Conservation (phyloP, 2,888 invertebrate genomes). For the Hoplodrina blanda region DNA sequence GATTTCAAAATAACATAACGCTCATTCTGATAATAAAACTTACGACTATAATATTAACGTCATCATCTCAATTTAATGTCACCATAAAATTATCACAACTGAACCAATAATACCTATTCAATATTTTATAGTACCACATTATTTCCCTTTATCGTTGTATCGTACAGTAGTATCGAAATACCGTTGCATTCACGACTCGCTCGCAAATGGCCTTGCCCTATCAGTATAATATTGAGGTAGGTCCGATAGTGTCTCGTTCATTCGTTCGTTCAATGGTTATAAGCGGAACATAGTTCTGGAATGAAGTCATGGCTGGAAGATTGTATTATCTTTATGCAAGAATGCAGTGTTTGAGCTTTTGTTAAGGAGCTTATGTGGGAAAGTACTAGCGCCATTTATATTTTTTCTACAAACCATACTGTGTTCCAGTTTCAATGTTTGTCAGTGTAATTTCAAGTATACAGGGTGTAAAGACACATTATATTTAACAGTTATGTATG, state of each 20-base stretch:
- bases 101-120: not conserved
- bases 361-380: not conserved
- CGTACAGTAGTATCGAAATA: slow-evolving; percentile 16
- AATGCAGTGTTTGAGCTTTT: not conserved
- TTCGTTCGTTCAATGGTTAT: slow-evolving; percentile 25
- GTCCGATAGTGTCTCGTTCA: slow-evolving; percentile 32
- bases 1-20: too few relatives aligned
- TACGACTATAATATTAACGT: too few relatives aligned
- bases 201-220: slow-evolving; percentile 37
- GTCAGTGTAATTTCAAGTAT: too few relatives aligned
- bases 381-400: not conserved
- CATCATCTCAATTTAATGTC: too few relatives aligned
- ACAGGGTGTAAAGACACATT: too few relatives aligned
- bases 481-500: too few relatives aligned
- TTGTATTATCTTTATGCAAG: slow-evolving; percentile 19
- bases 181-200: slow-evolving; percentile 15
- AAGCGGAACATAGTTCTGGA: slow-evolving; percentile 19
- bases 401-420: not conserved
- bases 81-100: too few relatives aligned
- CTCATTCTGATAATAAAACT: too few relatives aligned
- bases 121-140: not conserved
- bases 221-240: slow-evolving; percentile 39
- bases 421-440: not conserved
- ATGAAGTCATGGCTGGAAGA: slow-evolving; percentile 29
- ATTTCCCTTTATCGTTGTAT: slow-evolving; percentile 15